Evolutionary conservation across 2,888 invertebrate genomes (phyloP), one percentile per base, ranked within the genome.

Genomic region (Protodeltote pygarga): DNA sequence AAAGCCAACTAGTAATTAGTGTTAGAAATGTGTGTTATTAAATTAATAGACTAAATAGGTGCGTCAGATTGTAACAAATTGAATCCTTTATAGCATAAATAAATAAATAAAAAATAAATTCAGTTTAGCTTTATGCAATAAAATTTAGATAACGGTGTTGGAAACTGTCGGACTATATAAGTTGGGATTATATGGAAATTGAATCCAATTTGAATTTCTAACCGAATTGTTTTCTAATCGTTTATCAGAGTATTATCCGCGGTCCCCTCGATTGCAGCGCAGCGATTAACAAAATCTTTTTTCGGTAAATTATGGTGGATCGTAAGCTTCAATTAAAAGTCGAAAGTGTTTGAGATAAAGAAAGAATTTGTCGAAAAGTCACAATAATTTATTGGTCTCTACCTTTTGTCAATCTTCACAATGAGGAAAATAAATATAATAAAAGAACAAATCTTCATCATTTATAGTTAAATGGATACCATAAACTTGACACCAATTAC

Each of bases 161-260:
- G 29, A 45, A 50, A 39, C 53, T 59, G 60, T 54, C 44, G 37
- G 42, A 63, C 51, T 47, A 49, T n/a, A n/a, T 54, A 55, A 55
- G 42, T 62, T 51, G 29, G 41, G 62, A 71, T 73, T 64, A 69
- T 71, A 65, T 64, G 45, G 38, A 60, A 65, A 71, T 57, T 46
- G 46, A 71, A 77, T 75, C 58, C 46, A 51, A 72, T 74, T 76
- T 65, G 61, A 70, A 75, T 73, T 66, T 71, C 49, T 50, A 58
- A 69, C 57, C 59, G 59, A 71, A 75, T 72, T 73, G 68, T 65
- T 73, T 72, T 72, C 60, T 65, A 74, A 71, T 68, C 69, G 61
- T 71, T 71, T 68, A 74, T 71, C 63, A 55, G 54, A 54, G 60
- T 48, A 59, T 65, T 62, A 68, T 52, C 62, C 58, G 54, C 53